Conservation (phyloP, 2,888 invertebrate species). For the Lithophane semibrunnea region DNA sequence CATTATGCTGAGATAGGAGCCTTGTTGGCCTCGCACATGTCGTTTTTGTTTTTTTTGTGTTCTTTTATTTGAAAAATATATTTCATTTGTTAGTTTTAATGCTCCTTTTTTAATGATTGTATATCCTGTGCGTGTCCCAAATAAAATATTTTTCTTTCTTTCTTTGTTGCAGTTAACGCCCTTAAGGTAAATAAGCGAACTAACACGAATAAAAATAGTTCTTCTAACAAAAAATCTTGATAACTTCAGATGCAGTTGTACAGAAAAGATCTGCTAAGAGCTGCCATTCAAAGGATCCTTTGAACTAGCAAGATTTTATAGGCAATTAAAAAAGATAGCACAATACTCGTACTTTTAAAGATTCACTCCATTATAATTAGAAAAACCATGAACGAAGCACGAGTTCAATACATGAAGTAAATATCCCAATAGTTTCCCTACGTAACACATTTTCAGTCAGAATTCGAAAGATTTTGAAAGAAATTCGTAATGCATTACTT, state of each 20-base stretch:
- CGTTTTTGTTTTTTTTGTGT: too few species aligned
- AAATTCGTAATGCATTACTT: background rate
- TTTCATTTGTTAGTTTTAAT: too few species aligned
- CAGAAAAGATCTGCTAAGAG: conserved; percentile 15
- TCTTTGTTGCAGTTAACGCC: background rate
- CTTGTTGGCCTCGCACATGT: too few species aligned
- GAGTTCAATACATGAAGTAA: background rate
- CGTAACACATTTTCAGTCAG: background rate
- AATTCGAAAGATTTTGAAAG: background rate
- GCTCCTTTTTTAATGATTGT: too few species aligned
- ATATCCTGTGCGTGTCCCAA: too few species aligned
- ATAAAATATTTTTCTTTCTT: too few species aligned
- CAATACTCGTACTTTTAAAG: background rate
- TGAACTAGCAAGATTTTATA: conserved; percentile 17
- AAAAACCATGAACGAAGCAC: background rate
- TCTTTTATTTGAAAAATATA: too few species aligned
- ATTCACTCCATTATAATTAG: background rate
- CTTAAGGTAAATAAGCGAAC: conserved; percentile 19
- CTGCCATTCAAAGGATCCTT: conserved; percentile 8
- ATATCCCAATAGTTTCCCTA: background rate
- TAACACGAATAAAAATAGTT: conserved; percentile 11
- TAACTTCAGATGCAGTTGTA: conserved; percentile 5
- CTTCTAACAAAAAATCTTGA: conserved; percentile 16
- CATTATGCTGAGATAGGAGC: too few species aligned
- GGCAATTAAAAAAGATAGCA: conserved; percentile 5